Evolutionary conservation across 2,113 vertebrate genomes (phyloP), one percentile per base, ranked within the genome.

Genomic region (Progne subis): DNA sequence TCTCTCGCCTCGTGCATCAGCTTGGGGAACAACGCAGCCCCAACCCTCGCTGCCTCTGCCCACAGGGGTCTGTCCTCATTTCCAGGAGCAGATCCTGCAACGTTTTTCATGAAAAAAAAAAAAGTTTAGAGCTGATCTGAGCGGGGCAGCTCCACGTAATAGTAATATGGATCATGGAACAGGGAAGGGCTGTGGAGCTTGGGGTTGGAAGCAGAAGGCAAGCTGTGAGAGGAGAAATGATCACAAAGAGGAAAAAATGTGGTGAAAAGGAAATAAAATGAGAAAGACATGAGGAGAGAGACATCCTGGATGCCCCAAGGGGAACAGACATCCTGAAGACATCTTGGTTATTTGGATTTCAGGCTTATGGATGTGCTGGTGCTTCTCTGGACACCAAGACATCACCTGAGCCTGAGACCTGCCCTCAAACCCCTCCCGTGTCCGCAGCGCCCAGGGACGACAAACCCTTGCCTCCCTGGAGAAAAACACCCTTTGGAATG

Each of bases 161-260:
- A 47, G n/a, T 1, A 21, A 49, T 7, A 12, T 2, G 8, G 18
- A 28, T n/a, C 4, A 5, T 2, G 21, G 43, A 47, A 31, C 0
- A 17, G 8, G 34, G 31, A 46, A 61, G 5, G 55, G 47, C 28
- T 43, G 50, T 3, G 3, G 55, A 60, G 24, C 6, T 21, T 1
- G 26, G 1, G 63, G 46, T 34, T 0, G 0, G 86, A 11, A 39
- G 25, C 0, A 0, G 26, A 17, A 37, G 16, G 78, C 0, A 1
- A 91, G 28, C 61, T 59, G 10, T 11, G 26, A 60, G 20, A 39
- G 8, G 14, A 3, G 6, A 53, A 86, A 34, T 10, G 47, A 34
- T 4, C 70, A 21, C 19, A 14, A n/a, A 67, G 16, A 32, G 47
- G 23, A 14, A 37, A 79, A 83, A 64, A 39, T 2, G 2, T 1